Evolutionary conservation across 1,140 invertebrate genomes (phyloP).

Genomic region (Drosophila azteca): DNA sequence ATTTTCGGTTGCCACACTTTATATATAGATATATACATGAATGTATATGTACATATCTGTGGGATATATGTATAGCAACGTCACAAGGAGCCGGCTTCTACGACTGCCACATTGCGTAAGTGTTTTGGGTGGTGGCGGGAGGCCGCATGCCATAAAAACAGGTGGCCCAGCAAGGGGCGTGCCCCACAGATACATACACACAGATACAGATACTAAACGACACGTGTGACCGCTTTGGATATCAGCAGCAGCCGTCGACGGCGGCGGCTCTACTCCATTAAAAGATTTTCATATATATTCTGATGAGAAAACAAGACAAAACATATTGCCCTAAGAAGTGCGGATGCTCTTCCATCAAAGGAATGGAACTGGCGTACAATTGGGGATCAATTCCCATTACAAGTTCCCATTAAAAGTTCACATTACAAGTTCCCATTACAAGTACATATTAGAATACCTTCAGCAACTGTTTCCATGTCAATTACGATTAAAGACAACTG

Average conservation of each 20-base stretch:
- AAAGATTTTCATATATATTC: slow-evolving; percentile 1
- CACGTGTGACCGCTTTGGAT: slow-evolving; percentile 35
- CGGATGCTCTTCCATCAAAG: too few relatives aligned
- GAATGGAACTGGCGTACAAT: too few relatives aligned
- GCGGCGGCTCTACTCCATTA: slow-evolving; percentile 6
- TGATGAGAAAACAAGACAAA: slow-evolving; percentile 7
- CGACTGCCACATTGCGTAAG: slow-evolving; percentile 46
- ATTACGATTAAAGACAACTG: too few relatives aligned
- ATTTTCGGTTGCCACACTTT: slow-evolving; percentile 30
- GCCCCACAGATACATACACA: slow-evolving; percentile 26
- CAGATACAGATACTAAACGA: neutral
- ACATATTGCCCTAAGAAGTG: neutral
- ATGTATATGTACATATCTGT: slow-evolving; percentile 1
- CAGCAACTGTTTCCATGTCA: too few relatives aligned
- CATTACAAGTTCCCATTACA: too few relatives aligned
- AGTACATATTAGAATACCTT: too few relatives aligned
- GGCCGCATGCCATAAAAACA: slow-evolving; percentile 48
- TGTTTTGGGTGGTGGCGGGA: neutral
- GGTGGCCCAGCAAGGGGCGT: slow-evolving; percentile 54
- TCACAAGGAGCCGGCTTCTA: slow-evolving; percentile 51
- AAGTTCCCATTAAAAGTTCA: too few relatives aligned
- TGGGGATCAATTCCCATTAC: too few relatives aligned
- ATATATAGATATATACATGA: slow-evolving; percentile 16
- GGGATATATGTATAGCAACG: slow-evolving; percentile 20
- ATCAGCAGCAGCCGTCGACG: slow-evolving; percentile 13